A percentile compares a stretch with the other conserved stretches of the same genome.
Evolutionary conservation across 2,888 invertebrate genomes (phyloP).

Genomic region (Sinelater perroti): DNA sequence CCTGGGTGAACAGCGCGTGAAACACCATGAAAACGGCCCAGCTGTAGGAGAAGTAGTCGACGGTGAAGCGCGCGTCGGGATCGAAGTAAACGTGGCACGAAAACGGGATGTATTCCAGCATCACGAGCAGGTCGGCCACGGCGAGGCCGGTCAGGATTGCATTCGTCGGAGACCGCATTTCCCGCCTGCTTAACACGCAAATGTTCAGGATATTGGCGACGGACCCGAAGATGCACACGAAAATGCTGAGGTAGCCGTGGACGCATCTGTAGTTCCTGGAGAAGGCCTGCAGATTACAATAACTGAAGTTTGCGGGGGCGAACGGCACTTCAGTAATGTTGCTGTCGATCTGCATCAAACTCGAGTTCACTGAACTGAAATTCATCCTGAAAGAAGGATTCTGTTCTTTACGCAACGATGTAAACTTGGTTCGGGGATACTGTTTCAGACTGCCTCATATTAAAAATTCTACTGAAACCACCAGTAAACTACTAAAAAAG

Average conservation of each 20-base stretch:
- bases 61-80: conserved; percentile 63
- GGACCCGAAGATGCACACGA: conserved; percentile 90
- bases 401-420: too few species aligned
- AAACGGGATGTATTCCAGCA: conserved; percentile 93
- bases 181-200: conserved; percentile 85
- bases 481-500: too few species aligned
- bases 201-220: conserved; percentile 93
- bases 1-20: conserved; percentile 89
- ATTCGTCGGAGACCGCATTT: conserved; percentile 93
- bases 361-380: not conserved
- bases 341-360: too few species aligned
- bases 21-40: conserved; percentile 89
- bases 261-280: conserved; percentile 73
- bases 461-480: too few species aligned
- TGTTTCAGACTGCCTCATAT: too few species aligned
- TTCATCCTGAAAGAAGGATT: too few species aligned
- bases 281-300: conserved; percentile 67
- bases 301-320: conserved; percentile 31
- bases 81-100: conserved; percentile 82
- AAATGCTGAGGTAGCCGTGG: conserved; percentile 86
- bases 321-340: conserved; percentile 8
- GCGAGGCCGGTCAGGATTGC: conserved; percentile 90
- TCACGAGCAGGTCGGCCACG: conserved; percentile 91
- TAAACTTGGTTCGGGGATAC: too few species aligned
- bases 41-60: conserved; percentile 70